phyloP scores from a whole-genome alignment of 2,888 invertebrate species.

The Cryptophagus acutangulus region DNA sequence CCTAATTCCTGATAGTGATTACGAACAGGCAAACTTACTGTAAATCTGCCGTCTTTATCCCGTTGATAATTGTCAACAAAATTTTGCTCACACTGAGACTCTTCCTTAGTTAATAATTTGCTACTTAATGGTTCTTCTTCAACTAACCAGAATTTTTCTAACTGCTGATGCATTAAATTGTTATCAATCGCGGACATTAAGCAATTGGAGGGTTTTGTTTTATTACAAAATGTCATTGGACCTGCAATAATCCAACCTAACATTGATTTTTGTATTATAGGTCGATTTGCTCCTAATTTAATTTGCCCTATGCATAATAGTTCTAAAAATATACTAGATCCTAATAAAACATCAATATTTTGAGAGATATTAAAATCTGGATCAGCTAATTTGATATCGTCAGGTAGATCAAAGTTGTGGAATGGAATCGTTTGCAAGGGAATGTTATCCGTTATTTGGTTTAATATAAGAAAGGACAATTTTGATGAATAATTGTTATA shows the following conservation, averaged over 20 bases:
- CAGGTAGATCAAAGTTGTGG: too few species aligned
- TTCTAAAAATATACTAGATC: slow-evolving; percentile 15
- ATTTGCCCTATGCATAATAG: slow-evolving; percentile 13
- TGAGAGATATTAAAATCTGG: slow-evolving; percentile 15
- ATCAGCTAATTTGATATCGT: too few species aligned
- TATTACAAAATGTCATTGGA: too few species aligned
- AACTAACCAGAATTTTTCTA: neutral
- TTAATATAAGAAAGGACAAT: neutral
- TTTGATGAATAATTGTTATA: neutral
- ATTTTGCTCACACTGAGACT: slow-evolving; percentile 1
- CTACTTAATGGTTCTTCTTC: neutral
- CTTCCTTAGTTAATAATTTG: neutral
- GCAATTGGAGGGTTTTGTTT: too few species aligned
- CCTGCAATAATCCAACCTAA: slow-evolving; percentile 22
- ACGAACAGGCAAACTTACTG: slow-evolving; percentile 8
- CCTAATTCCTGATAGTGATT: slow-evolving; percentile 4
- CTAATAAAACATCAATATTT: slow-evolving; percentile 19
- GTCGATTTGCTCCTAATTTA: slow-evolving; percentile 8
- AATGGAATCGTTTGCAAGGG: slow-evolving; percentile 10
- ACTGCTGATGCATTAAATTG: neutral
- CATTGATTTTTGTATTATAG: slow-evolving; percentile 15
- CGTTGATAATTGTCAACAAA: neutral
- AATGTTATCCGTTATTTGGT: neutral
- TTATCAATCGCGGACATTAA: too few species aligned
- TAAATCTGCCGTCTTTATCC: neutral